phyloP scores from a whole-genome alignment of 2,888 invertebrate genomes.

The Eremobia ochroleuca region DNA sequence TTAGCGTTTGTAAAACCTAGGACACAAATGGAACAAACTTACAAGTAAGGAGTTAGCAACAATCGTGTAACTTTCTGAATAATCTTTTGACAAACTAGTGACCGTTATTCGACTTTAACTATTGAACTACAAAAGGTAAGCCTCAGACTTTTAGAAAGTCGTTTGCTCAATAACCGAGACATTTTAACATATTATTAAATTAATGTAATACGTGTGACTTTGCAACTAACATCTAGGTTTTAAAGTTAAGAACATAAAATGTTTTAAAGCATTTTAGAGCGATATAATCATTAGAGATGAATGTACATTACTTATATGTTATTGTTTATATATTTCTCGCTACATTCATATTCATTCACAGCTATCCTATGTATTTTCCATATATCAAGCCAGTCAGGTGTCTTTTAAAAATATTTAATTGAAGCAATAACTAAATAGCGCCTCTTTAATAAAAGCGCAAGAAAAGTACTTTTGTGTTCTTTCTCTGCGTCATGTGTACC shows the following conservation, averaged over 20 bases:
- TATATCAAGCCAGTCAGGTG: no score
- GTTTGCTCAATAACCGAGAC: slow-evolving; percentile 8
- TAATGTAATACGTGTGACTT: background rate
- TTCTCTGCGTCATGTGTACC: background rate
- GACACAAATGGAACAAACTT: background rate
- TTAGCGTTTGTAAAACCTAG: slow-evolving; percentile 5
- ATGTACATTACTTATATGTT: no score
- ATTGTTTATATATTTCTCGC: background rate
- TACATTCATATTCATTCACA: background rate
- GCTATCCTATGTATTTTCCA: background rate
- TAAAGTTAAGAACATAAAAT: background rate
- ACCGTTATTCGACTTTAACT: slow-evolving; percentile 33
- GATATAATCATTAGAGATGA: background rate
- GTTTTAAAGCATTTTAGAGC: no score
- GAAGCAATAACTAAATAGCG: background rate
- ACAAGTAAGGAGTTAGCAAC: background rate
- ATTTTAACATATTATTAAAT: background rate
- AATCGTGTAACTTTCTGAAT: slow-evolving; percentile 3
- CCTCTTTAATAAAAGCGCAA: background rate
- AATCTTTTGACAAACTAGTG: slow-evolving; percentile 35
- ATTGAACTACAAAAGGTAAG: slow-evolving; percentile 19
- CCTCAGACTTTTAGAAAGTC: slow-evolving; percentile 20
- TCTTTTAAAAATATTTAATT: background rate
- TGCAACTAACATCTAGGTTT: background rate
- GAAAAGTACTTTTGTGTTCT: background rate